A percentile compares a stretch with the other conserved stretches of the same genome.
phyloP scores from a whole-genome alignment of 1,140 invertebrate genomes.

The Coenobita brevimanus region DNA sequence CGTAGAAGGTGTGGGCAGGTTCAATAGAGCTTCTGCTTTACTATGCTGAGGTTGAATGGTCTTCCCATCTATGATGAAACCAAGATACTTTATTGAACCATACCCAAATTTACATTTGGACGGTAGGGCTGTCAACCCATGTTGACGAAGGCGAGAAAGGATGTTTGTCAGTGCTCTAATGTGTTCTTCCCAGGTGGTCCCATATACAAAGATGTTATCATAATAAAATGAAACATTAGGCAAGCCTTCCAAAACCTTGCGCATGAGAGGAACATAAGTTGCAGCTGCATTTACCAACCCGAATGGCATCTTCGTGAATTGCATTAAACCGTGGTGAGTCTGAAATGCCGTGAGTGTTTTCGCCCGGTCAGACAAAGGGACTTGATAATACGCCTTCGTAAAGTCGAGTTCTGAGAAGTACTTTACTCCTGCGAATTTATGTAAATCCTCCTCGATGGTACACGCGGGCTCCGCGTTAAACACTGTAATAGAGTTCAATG shows the following conservation, averaged over 20 bases:
- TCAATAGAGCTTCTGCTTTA: no score
- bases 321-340: background rate
- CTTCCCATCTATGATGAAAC: background rate
- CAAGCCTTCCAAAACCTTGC: background rate
- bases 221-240: background rate
- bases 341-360: background rate
- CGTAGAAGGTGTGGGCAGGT: no score
- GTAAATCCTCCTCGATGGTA: slow-evolving; percentile 23
- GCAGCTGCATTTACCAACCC: background rate
- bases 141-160: background rate
- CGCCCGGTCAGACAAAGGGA: background rate
- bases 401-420: slow-evolving; percentile 29
- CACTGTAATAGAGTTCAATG: no score
- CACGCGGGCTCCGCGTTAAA: slow-evolving; percentile 36
- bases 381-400: background rate
- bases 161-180: background rate
- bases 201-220: slow-evolving; percentile 3
- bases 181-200: background rate
- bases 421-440: slow-evolving; percentile 15
- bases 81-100: no score
- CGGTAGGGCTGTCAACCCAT: no score
- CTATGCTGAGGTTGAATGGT: no score
- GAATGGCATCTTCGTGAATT: background rate
- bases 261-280: background rate
- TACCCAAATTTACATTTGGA: no score